Conservation (phyloP, 2,113 vertebrate genomes). For the Sminthopsis crassicaudata region DNA sequence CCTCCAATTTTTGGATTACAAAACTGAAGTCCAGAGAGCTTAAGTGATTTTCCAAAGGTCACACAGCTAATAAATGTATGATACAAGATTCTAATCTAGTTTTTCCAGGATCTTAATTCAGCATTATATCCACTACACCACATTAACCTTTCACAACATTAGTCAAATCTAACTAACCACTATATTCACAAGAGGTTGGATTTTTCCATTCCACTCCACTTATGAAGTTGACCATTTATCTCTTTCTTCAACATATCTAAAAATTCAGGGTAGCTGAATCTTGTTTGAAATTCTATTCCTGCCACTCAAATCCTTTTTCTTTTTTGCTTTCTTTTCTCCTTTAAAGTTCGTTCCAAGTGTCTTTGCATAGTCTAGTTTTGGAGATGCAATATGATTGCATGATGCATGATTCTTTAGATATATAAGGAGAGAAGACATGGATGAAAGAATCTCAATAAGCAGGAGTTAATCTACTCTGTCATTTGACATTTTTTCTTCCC, state of each 20-base stretch:
- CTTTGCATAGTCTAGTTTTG: not conserved
- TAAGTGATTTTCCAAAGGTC: not conserved
- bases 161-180: not conserved
- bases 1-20: not conserved
- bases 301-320: not conserved
- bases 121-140: not conserved
- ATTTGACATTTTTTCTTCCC: not conserved
- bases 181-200: not conserved
- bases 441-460: not conserved
- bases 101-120: not conserved
- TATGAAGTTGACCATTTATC: not conserved
- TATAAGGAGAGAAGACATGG: not conserved
- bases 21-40: not conserved
- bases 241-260: not conserved
- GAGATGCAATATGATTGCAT: not conserved
- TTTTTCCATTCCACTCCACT: not conserved
- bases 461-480: conserved; percentile 14
- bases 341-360: not conserved
- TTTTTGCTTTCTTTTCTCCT: not conserved
- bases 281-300: conserved; percentile 35
- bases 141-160: not conserved
- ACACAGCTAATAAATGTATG: not conserved
- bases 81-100: not conserved
- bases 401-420: not conserved
- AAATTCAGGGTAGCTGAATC: conserved; percentile 31